Evolutionary conservation across 2,888 invertebrate genomes (phyloP).

Genomic region (Encarsia formosa): DNA sequence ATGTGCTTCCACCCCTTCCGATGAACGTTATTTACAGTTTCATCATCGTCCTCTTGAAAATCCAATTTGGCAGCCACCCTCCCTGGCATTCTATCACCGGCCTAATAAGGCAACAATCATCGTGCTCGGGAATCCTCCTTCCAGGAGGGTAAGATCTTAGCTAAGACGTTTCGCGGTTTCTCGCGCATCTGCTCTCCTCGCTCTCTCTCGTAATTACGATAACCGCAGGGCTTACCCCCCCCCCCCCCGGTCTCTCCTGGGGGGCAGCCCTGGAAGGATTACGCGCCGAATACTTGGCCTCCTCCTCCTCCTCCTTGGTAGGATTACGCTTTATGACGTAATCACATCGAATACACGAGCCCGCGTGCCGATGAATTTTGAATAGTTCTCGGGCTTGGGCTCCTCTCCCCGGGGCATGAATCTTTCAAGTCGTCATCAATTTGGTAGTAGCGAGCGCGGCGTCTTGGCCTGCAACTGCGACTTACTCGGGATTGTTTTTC

Average conservation of each 20-base stretch:
- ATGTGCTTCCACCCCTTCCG: too few relatives aligned
- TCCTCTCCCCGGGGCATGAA: neutral
- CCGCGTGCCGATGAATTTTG: constrained; percentile 22
- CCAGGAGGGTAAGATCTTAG: constrained; percentile 19
- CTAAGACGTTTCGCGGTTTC: constrained; percentile 50
- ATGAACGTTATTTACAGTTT: too few relatives aligned
- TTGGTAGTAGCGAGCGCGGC: too few relatives aligned
- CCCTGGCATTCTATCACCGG: constrained; percentile 5
- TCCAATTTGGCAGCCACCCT: too few relatives aligned
- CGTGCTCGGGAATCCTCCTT: neutral
- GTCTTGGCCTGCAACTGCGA: too few relatives aligned
- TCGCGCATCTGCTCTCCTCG: constrained; percentile 33
- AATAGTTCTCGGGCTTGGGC: constrained; percentile 4
- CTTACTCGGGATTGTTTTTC: neutral
- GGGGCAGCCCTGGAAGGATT: neutral
- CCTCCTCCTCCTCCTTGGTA: neutral
- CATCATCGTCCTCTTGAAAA: too few relatives aligned
- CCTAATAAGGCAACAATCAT: constrained; percentile 22
- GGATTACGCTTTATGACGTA: constrained; percentile 23
- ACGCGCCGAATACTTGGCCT: neutral
- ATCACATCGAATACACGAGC: constrained; percentile 15
- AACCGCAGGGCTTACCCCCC: constrained; percentile 46
- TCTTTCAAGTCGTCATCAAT: too few relatives aligned
- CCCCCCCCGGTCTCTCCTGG: constrained; percentile 38
- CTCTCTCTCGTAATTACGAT: constrained; percentile 48